Evolutionary conservation across 2,113 vertebrate species (phyloP).

Genomic region (Acinonyx jubatus): DNA sequence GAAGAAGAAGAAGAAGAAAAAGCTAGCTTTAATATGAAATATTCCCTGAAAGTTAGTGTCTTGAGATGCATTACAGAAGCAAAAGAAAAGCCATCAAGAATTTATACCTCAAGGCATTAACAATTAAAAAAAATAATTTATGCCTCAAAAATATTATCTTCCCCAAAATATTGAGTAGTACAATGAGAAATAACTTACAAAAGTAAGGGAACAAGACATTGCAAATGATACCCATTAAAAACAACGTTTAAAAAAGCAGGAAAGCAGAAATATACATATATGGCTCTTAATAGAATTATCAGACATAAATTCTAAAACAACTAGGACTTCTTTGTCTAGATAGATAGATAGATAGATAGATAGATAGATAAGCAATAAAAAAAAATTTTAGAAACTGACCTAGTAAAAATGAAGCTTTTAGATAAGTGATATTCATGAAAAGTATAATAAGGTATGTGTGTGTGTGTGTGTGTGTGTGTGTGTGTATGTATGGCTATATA

Average conservation of each 20-base stretch:
- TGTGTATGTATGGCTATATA: accelerated
- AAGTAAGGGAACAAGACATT: background rate
- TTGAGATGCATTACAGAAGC: background rate
- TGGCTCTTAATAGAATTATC: background rate
- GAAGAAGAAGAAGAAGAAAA: too few species aligned
- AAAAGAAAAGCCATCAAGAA: background rate
- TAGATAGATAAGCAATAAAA: background rate
- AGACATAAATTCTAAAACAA: background rate
- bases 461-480: too few species aligned
- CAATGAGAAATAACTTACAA: background rate
- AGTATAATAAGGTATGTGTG: background rate
- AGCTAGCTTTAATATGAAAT: background rate
- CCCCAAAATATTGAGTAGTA: background rate
- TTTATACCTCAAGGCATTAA: background rate
- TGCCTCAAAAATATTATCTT: background rate
- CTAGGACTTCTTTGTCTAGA: background rate
- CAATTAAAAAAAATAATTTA: background rate
- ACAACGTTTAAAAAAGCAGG: background rate
- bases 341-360: background rate
- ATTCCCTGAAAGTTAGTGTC: background rate
- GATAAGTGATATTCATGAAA: background rate
- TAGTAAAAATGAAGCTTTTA: background rate
- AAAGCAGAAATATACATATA: background rate
- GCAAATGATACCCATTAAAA: background rate
- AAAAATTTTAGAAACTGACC: too few species aligned